These are phyloP conservation scores for Alligator sinensis DNA, from an alignment of 2,113 vertebrate genomes.

Conservation along the genomic window DNA sequence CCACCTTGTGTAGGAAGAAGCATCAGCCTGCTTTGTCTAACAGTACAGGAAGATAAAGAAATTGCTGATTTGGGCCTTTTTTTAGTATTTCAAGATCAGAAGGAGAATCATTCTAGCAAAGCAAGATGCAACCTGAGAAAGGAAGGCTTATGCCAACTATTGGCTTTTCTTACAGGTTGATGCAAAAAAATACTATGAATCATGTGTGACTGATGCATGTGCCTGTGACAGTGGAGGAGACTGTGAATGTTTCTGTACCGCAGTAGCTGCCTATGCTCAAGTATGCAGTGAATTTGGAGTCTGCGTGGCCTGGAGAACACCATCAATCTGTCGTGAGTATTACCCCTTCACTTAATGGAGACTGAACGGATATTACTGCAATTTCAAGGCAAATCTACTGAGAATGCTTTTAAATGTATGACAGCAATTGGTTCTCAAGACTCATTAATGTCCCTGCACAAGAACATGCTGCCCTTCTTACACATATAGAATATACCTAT, in stretches of 20 bases:
- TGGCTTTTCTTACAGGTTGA: constrained; percentile 72
- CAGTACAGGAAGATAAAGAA: background rate
- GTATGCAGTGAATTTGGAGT: constrained; percentile 75
- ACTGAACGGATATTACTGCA: background rate
- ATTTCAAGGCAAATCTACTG: background rate
- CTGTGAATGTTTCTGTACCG: constrained; percentile 80
- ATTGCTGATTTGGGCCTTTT: background rate
- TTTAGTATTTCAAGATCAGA: background rate
- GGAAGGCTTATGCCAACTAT: background rate
- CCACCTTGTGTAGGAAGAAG: background rate
- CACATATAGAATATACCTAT: too few species aligned
- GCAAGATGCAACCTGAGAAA: background rate
- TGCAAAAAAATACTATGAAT: constrained; percentile 77
- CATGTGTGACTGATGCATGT: constrained; percentile 78
- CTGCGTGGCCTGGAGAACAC: constrained; percentile 78
- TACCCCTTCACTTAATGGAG: background rate
- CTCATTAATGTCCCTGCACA: background rate
- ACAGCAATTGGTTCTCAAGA: background rate
- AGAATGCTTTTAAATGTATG: background rate
- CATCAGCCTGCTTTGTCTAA: background rate
- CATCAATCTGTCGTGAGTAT: constrained; percentile 79
- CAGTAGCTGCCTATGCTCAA: constrained; percentile 79
- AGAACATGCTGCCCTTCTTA: too few species aligned
- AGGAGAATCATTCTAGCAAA: background rate
- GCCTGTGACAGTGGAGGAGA: constrained; percentile 79